phyloP scores from a whole-genome alignment of 2,113 vertebrate species.

The Halichoerus grypus region DNA sequence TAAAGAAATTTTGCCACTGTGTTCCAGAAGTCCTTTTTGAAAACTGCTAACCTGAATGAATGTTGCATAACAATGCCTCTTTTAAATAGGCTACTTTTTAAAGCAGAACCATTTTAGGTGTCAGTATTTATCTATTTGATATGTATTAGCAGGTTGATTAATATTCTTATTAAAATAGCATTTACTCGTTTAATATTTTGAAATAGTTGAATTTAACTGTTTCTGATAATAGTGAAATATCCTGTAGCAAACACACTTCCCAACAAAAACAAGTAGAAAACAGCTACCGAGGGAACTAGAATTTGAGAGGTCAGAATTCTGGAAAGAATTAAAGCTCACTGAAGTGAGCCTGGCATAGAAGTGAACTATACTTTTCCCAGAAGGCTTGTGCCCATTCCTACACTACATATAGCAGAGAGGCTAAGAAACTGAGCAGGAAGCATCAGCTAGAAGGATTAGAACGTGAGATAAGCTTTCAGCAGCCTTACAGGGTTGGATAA shows the following conservation, averaged over 20 bases:
- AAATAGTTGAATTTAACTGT: neutral
- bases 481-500: neutral
- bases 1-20: neutral
- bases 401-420: neutral
- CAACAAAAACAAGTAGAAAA: neutral
- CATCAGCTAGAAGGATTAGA: neutral
- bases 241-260: neutral
- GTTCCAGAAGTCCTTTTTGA: neutral
- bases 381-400: neutral
- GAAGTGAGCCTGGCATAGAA: neutral
- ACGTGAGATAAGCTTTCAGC: neutral
- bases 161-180: neutral
- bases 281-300: neutral
- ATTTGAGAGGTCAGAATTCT: neutral
- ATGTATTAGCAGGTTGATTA: neutral
- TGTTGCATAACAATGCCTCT: neutral
- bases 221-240: neutral
- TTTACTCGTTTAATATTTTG: neutral
- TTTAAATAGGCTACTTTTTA: neutral
- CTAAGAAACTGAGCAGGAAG: neutral
- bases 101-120: neutral
- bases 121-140: neutral
- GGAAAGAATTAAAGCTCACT: neutral
- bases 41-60: neutral
- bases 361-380: neutral